phyloP scores from a whole-genome alignment of 1,140 invertebrate genomes.

The Leptoteleia sp. region DNA sequence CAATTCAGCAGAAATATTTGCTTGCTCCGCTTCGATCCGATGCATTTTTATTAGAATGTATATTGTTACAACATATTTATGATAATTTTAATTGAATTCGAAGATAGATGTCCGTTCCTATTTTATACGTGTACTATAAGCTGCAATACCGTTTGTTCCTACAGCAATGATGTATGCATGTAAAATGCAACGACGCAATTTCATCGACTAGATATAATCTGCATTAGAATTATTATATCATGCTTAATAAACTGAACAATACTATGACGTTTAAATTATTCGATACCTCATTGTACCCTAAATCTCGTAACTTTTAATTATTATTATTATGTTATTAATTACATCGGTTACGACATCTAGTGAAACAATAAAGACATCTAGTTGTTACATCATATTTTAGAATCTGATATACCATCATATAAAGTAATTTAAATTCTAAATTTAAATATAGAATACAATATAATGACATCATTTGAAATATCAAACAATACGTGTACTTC shows the following conservation, averaged over 20 bases:
- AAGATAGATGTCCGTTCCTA: conserved; percentile 40
- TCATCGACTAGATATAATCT: conserved; percentile 46
- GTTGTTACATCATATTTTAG: no score
- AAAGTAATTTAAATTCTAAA: no score
- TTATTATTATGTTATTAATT: no score
- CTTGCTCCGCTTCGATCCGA: neutral
- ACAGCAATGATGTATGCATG: conserved; percentile 36
- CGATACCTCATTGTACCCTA: neutral
- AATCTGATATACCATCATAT: no score
- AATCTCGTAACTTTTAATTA: conserved; percentile 8
- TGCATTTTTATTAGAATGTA: conserved; percentile 20
- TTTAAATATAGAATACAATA: no score
- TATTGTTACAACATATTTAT: conserved; percentile 32
- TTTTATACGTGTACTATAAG: conserved; percentile 32
- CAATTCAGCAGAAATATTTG: neutral
- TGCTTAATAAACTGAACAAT: conserved; percentile 50
- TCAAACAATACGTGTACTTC: no score
- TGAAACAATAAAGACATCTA: no score
- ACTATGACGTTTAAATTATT: conserved; percentile 36
- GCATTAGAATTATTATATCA: conserved; percentile 42
- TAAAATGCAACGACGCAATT: conserved; percentile 51
- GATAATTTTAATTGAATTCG: conserved; percentile 41
- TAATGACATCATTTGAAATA: no score
- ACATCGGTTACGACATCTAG: no score
- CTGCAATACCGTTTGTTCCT: conserved; percentile 51